A percentile compares a stretch with the other conserved stretches of the same genome.
These are phyloP conservation scores for Poecilia wingei DNA, from an alignment of 2,797 vertebrate genomes.

Conservation along the genomic window DNA sequence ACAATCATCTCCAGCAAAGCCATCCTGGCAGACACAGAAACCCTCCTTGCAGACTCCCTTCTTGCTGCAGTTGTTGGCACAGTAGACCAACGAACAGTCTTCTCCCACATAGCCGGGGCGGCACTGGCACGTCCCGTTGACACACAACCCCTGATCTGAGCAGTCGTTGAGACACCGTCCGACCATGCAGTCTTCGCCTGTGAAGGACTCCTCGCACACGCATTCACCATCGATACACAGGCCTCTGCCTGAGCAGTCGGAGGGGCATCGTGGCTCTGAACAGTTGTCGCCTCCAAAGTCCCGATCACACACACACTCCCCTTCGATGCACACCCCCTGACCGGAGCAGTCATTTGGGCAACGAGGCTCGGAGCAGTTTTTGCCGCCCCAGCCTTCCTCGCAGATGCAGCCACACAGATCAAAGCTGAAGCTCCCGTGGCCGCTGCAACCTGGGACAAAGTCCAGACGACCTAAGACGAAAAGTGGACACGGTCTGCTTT, in stretches of 20 bases:
- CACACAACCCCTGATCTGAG: conserved; percentile 88
- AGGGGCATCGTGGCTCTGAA: conserved; percentile 88
- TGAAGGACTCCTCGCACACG: conserved; percentile 91
- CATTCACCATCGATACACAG: conserved; percentile 95
- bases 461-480: conserved; percentile 86
- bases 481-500: neutral
- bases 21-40: conserved; percentile 90
- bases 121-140: conserved; percentile 92
- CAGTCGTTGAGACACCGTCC: conserved; percentile 92
- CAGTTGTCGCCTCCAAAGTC: conserved; percentile 95
- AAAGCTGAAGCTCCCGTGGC: conserved; percentile 95
- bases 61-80: conserved; percentile 91
- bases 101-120: conserved; percentile 89
- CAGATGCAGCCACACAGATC: conserved; percentile 94
- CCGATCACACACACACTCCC: conserved; percentile 92
- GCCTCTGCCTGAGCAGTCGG: conserved; percentile 90
- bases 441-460: conserved; percentile 90
- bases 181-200: conserved; percentile 89
- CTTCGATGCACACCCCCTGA: conserved; percentile 90
- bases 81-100: conserved; percentile 89
- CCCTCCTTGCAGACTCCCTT: conserved; percentile 90
- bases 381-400: conserved; percentile 92
- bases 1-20: conserved; percentile 92
- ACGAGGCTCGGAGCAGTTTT: conserved; percentile 93
- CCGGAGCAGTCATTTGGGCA: conserved; percentile 93